These are phyloP conservation scores for Lacerta bilineata DNA, from an alignment of 2,797 vertebrate species.

Conservation along the genomic window DNA sequence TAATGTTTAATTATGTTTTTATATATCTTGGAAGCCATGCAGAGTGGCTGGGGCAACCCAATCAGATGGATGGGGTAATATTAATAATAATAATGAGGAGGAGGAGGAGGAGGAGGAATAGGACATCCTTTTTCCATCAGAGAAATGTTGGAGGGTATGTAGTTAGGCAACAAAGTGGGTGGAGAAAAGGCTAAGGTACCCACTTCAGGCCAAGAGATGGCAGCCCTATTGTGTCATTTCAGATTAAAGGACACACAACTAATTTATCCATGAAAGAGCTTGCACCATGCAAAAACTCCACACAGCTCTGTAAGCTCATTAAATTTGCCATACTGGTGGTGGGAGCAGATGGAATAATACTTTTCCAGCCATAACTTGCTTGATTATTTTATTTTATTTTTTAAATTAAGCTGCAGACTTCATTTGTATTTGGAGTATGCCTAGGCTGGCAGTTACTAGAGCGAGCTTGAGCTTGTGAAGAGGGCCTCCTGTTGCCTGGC, in stretches of 20 bases:
- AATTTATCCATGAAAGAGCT: not conserved
- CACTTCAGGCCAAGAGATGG: not conserved
- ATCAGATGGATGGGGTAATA: too few relatives aligned
- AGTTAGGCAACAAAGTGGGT: too few relatives aligned
- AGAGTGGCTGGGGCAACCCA: too few relatives aligned
- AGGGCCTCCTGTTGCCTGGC: not conserved
- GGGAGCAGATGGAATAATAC: not conserved
- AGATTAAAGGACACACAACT: not conserved
- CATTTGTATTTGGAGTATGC: conserved; percentile 16
- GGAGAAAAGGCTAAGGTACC: not conserved
- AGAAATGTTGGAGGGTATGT: too few relatives aligned
- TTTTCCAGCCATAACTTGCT: conserved; percentile 16
- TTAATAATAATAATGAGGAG: too few relatives aligned
- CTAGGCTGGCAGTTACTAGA: conserved; percentile 24
- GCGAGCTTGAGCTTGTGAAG: conserved; percentile 24
- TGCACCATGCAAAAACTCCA: not conserved
- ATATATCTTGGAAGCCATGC: too few relatives aligned
- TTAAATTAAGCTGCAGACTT: not conserved
- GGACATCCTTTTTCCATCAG: too few relatives aligned
- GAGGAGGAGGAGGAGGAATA: too few relatives aligned
- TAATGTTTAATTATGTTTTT: too few relatives aligned
- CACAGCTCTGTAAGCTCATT: conserved; percentile 19
- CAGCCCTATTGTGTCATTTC: not conserved
- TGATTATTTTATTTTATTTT: not conserved
- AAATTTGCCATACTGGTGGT: not conserved